Evolutionary conservation across 2,888 invertebrate genomes (phyloP).

Genomic region (Galerucella nymphaeae): DNA sequence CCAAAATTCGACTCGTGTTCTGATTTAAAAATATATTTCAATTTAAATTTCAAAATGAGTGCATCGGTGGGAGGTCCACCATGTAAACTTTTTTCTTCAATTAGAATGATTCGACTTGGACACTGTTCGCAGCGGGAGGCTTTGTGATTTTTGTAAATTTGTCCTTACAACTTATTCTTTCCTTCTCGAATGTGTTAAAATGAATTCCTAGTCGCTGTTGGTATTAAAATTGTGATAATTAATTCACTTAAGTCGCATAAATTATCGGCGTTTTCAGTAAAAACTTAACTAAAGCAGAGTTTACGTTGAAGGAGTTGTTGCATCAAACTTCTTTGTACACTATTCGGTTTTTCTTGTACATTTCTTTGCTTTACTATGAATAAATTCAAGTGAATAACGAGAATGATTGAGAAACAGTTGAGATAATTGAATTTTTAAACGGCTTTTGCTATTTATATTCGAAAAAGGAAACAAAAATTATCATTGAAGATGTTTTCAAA

Average conservation of each 20-base stretch:
- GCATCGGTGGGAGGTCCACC: slow-evolving; percentile 10
- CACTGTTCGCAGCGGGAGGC: slow-evolving; percentile 3
- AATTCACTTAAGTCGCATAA: neutral
- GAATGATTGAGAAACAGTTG: neutral
- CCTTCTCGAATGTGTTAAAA: slow-evolving; percentile 1
- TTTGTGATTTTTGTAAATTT: slow-evolving; percentile 11
- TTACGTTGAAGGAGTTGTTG: neutral
- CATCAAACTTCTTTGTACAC: neutral
- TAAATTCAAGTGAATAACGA: neutral
- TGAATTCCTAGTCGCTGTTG: slow-evolving; percentile 6
- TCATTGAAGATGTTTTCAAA: too few relatives aligned
- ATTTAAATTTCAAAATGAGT: slow-evolving; percentile 1
- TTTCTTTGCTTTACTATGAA: neutral
- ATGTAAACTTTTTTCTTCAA: neutral
- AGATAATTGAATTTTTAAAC: too few relatives aligned
- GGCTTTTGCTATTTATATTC: too few relatives aligned
- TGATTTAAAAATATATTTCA: slow-evolving; percentile 12
- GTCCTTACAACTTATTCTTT: slow-evolving; percentile 15
- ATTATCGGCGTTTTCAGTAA: neutral
- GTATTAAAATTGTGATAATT: neutral
- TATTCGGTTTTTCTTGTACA: neutral
- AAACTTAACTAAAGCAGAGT: neutral
- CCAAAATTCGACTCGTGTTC: neutral
- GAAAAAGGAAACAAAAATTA: too few relatives aligned
- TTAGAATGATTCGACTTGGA: slow-evolving; percentile 6